These are phyloP conservation scores for Dolichotis patagonum DNA, from an alignment of 2,113 vertebrate species.

Conservation along the genomic window DNA sequence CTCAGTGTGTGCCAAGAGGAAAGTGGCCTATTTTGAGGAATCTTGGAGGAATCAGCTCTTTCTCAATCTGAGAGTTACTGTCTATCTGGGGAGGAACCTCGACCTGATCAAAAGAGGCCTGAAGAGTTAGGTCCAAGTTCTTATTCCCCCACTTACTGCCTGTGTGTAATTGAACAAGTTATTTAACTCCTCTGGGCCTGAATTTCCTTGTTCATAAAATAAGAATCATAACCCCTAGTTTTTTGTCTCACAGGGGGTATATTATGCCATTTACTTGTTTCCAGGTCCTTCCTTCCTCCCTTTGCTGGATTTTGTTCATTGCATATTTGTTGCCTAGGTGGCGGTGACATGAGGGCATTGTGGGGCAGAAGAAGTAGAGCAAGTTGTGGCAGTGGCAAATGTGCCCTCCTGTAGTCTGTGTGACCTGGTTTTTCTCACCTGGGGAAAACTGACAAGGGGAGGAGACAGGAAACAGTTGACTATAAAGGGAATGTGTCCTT, in stretches of 20 bases:
- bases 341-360: neutral
- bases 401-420: neutral
- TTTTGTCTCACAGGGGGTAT: neutral
- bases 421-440: neutral
- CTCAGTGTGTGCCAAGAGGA: conserved; percentile 29
- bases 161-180: neutral
- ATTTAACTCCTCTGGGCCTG: neutral
- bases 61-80: conserved; percentile 25
- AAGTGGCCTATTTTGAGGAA: conserved; percentile 68
- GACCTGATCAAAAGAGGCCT: neutral
- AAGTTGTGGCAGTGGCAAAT: neutral
- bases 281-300: neutral
- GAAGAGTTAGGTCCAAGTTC: neutral
- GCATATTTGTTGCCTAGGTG: neutral
- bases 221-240: neutral
- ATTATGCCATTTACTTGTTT: neutral
- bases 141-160: neutral
- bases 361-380: neutral
- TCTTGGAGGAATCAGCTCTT: conserved; percentile 52
- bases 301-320: neutral
- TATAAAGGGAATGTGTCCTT: neutral
- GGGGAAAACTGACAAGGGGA: neutral
- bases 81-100: neutral
- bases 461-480: neutral
- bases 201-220: neutral